These are phyloP conservation scores for Vanessa atalanta DNA, from an alignment of 1,140 invertebrate species.

Conservation along the genomic window DNA sequence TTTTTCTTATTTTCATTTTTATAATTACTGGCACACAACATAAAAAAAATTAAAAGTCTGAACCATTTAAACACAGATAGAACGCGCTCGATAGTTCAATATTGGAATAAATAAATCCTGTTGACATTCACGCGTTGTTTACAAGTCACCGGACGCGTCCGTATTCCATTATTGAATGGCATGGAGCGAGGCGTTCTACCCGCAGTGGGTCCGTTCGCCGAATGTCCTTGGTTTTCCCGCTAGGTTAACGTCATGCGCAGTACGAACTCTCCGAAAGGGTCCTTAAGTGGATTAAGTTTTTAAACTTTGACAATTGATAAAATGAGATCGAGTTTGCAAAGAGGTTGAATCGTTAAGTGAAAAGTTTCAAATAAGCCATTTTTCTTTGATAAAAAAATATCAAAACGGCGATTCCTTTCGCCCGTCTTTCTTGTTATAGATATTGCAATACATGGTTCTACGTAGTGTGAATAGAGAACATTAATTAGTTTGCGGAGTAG, in stretches of 20 bases:
- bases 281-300: conserved; percentile 78
- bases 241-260: conserved; percentile 73
- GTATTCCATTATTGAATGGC: conserved; percentile 56
- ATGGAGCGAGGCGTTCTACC: conserved; percentile 45
- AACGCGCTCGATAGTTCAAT: conserved; percentile 8
- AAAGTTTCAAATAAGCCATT: conserved; percentile 54
- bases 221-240: conserved; percentile 73
- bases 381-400: conserved; percentile 4
- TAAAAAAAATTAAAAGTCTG: conserved; percentile 8
- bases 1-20: conserved; percentile 35
- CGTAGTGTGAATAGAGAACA: conserved; percentile 22
- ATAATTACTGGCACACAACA: conserved; percentile 20
- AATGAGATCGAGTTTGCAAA: conserved; percentile 72
- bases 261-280: conserved; percentile 64
- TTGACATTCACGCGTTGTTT: conserved; percentile 50
- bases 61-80: conserved; percentile 16
- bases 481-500: conserved; percentile 42
- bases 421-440: neutral
- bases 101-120: conserved; percentile 40
- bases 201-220: conserved; percentile 45
- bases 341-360: conserved; percentile 61
- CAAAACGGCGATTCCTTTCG: neutral
- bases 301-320: conserved; percentile 77
- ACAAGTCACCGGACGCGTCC: conserved; percentile 58
- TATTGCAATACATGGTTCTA: neutral